Conservation (phyloP, 2,113 vertebrate species). For the human (Homo sapiens) region DNA sequence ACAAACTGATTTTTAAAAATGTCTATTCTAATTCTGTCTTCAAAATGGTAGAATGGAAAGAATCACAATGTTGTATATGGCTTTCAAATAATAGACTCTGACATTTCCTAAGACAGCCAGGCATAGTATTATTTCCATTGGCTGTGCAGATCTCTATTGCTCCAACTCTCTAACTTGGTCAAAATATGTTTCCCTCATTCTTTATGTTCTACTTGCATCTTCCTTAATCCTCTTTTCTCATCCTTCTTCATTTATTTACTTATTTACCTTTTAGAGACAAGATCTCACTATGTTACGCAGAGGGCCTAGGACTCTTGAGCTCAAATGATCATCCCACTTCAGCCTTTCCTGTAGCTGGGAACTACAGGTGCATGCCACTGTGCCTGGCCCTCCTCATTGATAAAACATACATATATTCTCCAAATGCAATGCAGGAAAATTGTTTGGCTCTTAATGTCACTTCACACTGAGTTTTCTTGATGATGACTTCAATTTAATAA, state of each 20-base stretch:
- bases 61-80: neutral
- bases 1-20: slow-evolving; percentile 21
- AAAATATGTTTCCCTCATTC: neutral
- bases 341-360: neutral
- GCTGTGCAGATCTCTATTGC: neutral
- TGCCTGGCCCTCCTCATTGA: neutral
- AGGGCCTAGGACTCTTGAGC: neutral
- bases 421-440: neutral
- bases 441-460: neutral
- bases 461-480: neutral
- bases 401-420: neutral
- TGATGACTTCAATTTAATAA: neutral
- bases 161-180: neutral
- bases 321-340: neutral
- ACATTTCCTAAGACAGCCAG: neutral
- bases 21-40: neutral
- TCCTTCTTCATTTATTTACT: neutral
- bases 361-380: neutral
- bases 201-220: neutral
- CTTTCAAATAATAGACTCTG: neutral
- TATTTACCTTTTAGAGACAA: neutral
- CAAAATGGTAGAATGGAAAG: neutral
- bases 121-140: neutral
- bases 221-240: neutral
- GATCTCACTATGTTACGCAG: neutral